Conservation (phyloP, 2,888 invertebrate species). For the Cylloceria caligata region DNA sequence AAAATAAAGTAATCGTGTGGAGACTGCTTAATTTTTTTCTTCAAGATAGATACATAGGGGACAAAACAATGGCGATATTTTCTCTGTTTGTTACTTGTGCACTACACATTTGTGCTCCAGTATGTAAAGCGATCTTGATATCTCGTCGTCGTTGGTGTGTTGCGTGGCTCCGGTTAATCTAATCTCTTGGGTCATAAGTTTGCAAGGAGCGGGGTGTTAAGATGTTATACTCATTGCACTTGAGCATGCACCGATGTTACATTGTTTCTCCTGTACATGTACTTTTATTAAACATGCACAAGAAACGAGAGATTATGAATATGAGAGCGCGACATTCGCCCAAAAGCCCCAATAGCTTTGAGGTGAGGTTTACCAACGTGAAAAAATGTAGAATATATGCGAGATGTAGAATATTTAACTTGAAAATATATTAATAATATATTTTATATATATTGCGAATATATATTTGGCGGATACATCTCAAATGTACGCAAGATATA, state of each 20-base stretch:
- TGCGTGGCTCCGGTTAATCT: conserved; percentile 33
- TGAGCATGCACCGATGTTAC: conserved; percentile 30
- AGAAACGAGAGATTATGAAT: conserved; percentile 29
- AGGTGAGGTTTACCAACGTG: neutral
- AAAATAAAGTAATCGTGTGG: neutral
- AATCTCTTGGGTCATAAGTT: conserved; percentile 46
- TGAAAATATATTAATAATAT: neutral
- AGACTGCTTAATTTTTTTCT: neutral
- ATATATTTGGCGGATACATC: too few species aligned
- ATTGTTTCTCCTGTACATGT: conserved; percentile 28
- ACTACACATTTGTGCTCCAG: neutral
- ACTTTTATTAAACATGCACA: conserved; percentile 17
- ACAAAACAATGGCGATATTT: neutral
- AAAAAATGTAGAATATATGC: neutral
- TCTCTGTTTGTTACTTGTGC: neutral
- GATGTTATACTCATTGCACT: conserved; percentile 34
- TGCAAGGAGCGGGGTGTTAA: conserved; percentile 47
- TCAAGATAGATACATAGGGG: too few species aligned
- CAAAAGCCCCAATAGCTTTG: neutral
- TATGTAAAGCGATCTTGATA: neutral
- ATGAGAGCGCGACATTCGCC: neutral
- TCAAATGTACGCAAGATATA: too few species aligned
- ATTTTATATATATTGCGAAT: neutral
- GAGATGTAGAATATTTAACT: neutral
- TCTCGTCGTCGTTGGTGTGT: conserved; percentile 12